Conservation (phyloP, 2,113 vertebrate genomes). For the Cinclus cinclus region DNA sequence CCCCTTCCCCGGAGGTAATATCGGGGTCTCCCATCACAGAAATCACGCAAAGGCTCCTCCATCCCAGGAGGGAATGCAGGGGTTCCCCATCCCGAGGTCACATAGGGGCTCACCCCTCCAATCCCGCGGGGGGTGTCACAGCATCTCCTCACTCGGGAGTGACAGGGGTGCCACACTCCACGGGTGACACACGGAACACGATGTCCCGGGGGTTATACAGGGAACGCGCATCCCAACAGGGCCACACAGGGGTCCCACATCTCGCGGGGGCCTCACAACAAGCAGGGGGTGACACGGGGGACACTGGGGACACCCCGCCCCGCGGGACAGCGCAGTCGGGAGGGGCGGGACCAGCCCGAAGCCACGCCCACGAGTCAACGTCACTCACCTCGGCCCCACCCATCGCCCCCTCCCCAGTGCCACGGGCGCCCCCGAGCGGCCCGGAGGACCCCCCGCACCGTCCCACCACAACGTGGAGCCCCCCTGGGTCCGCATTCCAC, state of each 20-base stretch:
- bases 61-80: neutral
- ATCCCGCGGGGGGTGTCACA: neutral
- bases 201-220: rapidly evolving
- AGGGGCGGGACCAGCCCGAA: rapidly evolving
- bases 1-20: neutral
- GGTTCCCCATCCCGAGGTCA: neutral
- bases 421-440: neutral
- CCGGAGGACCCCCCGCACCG: neutral
- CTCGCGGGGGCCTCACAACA: too few species aligned
- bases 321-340: neutral
- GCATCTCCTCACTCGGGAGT: neutral
- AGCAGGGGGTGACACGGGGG: neutral
- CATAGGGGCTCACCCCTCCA: neutral
- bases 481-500: neutral
- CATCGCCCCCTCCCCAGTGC: neutral
- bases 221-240: neutral
- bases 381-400: neutral
- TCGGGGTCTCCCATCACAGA: too few species aligned
- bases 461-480: neutral
- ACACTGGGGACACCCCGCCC: neutral
- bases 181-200: neutral
- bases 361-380: rapidly evolving
- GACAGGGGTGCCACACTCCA: neutral
- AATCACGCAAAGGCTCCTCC: neutral
- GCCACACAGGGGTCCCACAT: too few species aligned